A percentile compares a stretch with the other conserved stretches of the same genome.
Evolutionary conservation across 2,888 invertebrate species (phyloP).

Genomic region (Macropis europaea): DNA sequence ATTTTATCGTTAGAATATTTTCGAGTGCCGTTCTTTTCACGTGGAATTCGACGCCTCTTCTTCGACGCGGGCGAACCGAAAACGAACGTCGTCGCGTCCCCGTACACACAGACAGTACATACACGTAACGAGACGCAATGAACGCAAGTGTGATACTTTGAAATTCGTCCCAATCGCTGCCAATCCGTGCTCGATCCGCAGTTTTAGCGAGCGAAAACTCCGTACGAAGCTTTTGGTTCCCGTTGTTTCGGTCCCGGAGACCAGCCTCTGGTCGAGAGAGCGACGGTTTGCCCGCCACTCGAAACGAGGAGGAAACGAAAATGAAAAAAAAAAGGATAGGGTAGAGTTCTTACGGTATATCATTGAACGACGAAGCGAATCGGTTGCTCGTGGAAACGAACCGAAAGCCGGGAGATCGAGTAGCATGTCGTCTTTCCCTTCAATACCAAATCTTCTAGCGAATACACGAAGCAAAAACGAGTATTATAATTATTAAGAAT

Average conservation of each 20-base stretch:
- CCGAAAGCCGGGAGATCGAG: constrained; percentile 13
- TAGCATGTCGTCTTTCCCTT: constrained; percentile 68
- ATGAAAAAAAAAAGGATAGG: background rate
- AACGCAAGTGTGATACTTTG: constrained; percentile 44
- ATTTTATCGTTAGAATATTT: constrained; percentile 43
- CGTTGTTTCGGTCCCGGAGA: constrained; percentile 19
- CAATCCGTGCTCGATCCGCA: constrained; percentile 35
- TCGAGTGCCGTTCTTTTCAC: constrained; percentile 24
- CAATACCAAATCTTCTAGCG: constrained; percentile 67
- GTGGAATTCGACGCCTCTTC: constrained; percentile 12
- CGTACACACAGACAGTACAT: too few relatives aligned
- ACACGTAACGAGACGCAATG: background rate
- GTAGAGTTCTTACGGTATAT: background rate
- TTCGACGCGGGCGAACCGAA: constrained; percentile 16
- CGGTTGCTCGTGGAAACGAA: constrained; percentile 27
- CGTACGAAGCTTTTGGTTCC: constrained; percentile 37
- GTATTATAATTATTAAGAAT: constrained; percentile 51
- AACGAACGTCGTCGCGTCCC: background rate
- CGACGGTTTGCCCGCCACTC: background rate
- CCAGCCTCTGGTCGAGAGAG: constrained; percentile 11
- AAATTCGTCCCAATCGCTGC: constrained; percentile 60
- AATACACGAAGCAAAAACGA: constrained; percentile 45
- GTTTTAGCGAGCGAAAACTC: constrained; percentile 25
- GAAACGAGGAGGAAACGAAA: background rate
- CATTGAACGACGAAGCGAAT: constrained; percentile 13